Conservation (phyloP, 1,140 invertebrate species). For the Drosophila micromelanica region DNA sequence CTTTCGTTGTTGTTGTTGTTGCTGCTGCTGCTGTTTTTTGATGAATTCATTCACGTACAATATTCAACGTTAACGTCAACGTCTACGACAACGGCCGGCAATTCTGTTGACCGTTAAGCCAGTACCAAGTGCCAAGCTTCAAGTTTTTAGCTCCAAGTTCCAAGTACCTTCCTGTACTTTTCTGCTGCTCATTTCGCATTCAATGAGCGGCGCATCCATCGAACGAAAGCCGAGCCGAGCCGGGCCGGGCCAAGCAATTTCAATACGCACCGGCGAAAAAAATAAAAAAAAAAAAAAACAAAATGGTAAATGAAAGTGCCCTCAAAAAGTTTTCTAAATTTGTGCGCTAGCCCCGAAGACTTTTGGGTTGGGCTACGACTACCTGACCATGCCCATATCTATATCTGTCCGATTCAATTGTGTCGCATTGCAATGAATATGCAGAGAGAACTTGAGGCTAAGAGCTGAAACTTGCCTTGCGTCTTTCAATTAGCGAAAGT, state of each 20-base stretch:
- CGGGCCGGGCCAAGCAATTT: slow-evolving; percentile 71
- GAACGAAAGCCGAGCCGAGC: slow-evolving; percentile 75
- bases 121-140: slow-evolving; percentile 34
- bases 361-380: slow-evolving; percentile 36
- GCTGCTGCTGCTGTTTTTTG: slow-evolving; percentile 44
- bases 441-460: slow-evolving; percentile 42
- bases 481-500: slow-evolving; percentile 80
- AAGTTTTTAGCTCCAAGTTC: slow-evolving; percentile 21
- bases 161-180: slow-evolving; percentile 48
- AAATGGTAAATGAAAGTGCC: slow-evolving; percentile 82
- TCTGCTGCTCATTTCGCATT: slow-evolving; percentile 73
- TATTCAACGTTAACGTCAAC: slow-evolving; percentile 23
- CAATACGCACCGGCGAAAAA: slow-evolving; percentile 74
- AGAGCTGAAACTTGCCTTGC: slow-evolving; percentile 36
- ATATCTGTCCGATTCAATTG: slow-evolving; percentile 64
- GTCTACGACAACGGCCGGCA: slow-evolving; percentile 43
- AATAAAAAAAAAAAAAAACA: slow-evolving; percentile 28
- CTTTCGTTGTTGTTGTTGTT: slow-evolving; percentile 19
- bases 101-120: slow-evolving; percentile 74
- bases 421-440: slow-evolving; percentile 72
- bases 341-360: slow-evolving; percentile 62
- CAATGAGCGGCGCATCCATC: slow-evolving; percentile 75
- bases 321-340: slow-evolving; percentile 83
- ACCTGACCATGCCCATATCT: slow-evolving; percentile 28
- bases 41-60: slow-evolving; percentile 78